A percentile compares a stretch with the other conserved stretches of the same genome.
These are phyloP conservation scores for Calephelis nemesis DNA, from an alignment of 1,140 invertebrate genomes.

Conservation along the genomic window DNA sequence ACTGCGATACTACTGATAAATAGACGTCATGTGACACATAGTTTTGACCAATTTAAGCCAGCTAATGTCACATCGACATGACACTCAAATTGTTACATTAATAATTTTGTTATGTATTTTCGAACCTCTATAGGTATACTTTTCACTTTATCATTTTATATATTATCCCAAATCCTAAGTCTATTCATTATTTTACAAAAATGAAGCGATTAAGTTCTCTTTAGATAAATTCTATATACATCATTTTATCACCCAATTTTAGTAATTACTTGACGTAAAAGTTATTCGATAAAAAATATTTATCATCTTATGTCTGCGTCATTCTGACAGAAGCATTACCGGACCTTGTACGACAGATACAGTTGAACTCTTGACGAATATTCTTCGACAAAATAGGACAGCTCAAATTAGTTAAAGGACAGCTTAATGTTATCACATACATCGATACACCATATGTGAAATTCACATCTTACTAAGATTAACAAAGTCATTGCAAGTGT, in stretches of 20 bases:
- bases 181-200: too few species aligned
- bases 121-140: too few species aligned
- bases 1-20: constrained; percentile 4
- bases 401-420: neutral
- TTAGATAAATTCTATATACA: neutral
- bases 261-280: too few species aligned
- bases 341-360: neutral
- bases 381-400: neutral
- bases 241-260: too few species aligned
- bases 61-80: neutral
- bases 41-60: neutral
- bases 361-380: neutral
- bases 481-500: neutral
- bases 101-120: too few species aligned
- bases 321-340: neutral
- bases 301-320: neutral
- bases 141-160: too few species aligned
- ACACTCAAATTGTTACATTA: neutral
- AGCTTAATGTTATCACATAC: neutral
- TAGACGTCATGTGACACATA: constrained; percentile 1
- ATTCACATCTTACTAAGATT: neutral
- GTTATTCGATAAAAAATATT: too few species aligned
- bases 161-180: neutral
- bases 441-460: neutral
- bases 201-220: too few species aligned